Base-by-base conservation (phyloP, 2,113 vertebrate species). In the Ptyas mucosa region DNA sequence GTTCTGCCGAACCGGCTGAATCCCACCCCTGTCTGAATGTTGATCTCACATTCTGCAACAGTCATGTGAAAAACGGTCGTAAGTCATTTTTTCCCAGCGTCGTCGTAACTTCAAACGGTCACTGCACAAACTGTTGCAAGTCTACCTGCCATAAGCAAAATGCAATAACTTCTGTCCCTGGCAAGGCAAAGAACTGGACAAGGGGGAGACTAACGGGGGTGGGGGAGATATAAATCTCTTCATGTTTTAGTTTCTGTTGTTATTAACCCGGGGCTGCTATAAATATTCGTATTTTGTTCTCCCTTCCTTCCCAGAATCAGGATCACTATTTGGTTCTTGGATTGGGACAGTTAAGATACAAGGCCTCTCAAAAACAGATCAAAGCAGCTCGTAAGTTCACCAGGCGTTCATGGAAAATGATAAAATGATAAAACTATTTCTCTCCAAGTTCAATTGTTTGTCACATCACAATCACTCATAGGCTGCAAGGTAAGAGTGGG, bases 241-340 rank as follows among this genome's bases (percentile, higher is more conserved):
- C 34, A 39, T 53, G 29, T 88, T 23, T 51, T 8, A 5, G n/a
- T 34, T 69, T n/a, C 11, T 4, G 5, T 39, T 29, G 23, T 34
- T 52, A 29, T 20, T 87, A 49, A 87, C 4, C n/a, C 4, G 34
- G 8, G 24, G 11, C 23, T 18, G 24, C 11, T 64, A 87, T 87
- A 89, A 23, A 20, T 1, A 2, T 81, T 95, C 52, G 8, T 95
- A 24, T 95, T 46, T 96, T 8, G 1, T 69, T 81, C 1, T 81
- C 1, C 18, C 94, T 91, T 94, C 34, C 94, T 91, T 94, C 49
- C 94, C 97, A 99, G 99, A 99, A 99, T 97, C 99, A 99, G 96
- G 99, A 99, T 97, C 99, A 99, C 97, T 99, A 99, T 94, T 98
- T 98, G 91, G 99, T 99, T 93, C 98, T 99, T 89, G 99, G 99